A percentile compares a stretch with the other conserved stretches of the same genome.
These are phyloP conservation scores for Dryadula phaetusa DNA, from an alignment of 2,888 invertebrate genomes.

Conservation along the genomic window DNA sequence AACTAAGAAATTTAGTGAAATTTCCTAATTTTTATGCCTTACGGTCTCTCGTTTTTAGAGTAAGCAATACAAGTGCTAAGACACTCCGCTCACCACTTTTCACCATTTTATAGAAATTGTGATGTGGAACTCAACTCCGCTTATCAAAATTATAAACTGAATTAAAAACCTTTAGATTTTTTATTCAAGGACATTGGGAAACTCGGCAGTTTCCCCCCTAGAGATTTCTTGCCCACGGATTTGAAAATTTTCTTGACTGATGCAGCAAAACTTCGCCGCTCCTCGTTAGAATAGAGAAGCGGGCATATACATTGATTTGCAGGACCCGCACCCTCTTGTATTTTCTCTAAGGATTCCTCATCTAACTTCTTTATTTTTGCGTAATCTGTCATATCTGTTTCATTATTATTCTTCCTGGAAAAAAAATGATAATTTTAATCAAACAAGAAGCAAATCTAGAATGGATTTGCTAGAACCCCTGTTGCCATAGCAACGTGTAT, in stretches of 20 bases:
- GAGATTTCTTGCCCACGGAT: constrained; percentile 42
- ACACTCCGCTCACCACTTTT: no score
- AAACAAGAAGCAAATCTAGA: background rate
- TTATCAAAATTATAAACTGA: no score
- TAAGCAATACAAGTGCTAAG: no score
- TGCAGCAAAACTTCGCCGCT: constrained; percentile 49
- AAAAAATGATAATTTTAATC: background rate
- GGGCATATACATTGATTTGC: constrained; percentile 61
- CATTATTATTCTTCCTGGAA: background rate
- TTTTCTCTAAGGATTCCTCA: constrained; percentile 53
- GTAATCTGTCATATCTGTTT: constrained; percentile 48
- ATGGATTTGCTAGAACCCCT: no score
- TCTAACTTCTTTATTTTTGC: constrained; percentile 57
- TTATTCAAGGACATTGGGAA: background rate
- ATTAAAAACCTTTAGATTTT: background rate
- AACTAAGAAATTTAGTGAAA: no score
- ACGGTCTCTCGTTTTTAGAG: no score
- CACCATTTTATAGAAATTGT: no score
- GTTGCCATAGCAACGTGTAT: no score
- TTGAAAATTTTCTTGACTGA: constrained; percentile 60
- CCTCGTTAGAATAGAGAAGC: constrained; percentile 51
- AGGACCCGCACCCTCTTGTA: constrained; percentile 59
- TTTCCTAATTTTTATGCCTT: no score
- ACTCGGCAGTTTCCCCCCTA: constrained; percentile 10
- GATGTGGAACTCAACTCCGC: no score